A percentile compares a stretch with the other conserved stretches of the same genome.
These are phyloP conservation scores for Dasysyrphus albostriatus DNA, from an alignment of 2,888 invertebrate genomes.

Conservation along the genomic window DNA sequence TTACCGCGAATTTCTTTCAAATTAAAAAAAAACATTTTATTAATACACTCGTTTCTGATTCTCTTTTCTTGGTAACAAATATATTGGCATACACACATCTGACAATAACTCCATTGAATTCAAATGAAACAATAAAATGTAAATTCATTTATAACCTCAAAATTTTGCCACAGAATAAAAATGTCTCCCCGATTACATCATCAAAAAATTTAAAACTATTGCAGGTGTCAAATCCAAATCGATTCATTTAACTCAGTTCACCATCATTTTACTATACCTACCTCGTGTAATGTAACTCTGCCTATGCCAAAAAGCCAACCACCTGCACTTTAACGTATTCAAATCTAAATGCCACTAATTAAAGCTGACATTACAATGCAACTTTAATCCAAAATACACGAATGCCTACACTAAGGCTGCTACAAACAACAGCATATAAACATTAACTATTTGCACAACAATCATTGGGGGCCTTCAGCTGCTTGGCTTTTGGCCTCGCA, in stretches of 20 bases:
- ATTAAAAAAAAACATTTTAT: no score
- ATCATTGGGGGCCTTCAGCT: constrained; percentile 51
- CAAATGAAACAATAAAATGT: neutral
- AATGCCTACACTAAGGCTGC: constrained; percentile 16
- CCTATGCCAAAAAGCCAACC: constrained; percentile 2
- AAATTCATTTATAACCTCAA: neutral
- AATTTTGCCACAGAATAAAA: constrained; percentile 8
- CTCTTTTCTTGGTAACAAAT: no score
- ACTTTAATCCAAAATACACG: constrained; percentile 56
- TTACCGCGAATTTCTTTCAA: no score
- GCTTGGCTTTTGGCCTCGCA: constrained; percentile 49
- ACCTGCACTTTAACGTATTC: constrained; percentile 39
- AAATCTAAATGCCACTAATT: constrained; percentile 61
- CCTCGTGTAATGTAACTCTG: neutral
- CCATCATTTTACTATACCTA: neutral
- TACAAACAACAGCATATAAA: constrained; percentile 11
- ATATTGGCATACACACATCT: no score
- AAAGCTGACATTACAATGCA: constrained; percentile 66
- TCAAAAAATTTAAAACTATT: neutral
- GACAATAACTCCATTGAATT: neutral
- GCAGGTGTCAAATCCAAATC: constrained; percentile 50
- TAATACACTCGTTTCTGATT: no score
- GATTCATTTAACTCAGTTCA: constrained; percentile 29
- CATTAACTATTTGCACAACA: constrained; percentile 62
- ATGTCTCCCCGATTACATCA: constrained; percentile 37